Evolutionary conservation across 35 echinoderm and acorn worm genomes (phyloP).

Genomic region (Heliocidaris erythrogramma): DNA sequence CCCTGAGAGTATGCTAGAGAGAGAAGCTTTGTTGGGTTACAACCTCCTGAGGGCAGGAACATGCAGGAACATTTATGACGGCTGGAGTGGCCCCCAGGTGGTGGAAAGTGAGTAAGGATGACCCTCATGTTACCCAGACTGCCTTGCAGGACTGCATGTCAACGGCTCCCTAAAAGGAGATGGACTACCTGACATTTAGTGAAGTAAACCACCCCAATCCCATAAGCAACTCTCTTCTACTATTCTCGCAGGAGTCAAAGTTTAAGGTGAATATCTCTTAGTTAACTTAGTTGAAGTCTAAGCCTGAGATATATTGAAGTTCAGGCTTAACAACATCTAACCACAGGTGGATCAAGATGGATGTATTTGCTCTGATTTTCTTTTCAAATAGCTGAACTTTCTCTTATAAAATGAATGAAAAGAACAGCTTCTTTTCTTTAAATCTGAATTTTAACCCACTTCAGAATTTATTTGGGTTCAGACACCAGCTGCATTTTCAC

Average conservation of each 20-base stretch:
- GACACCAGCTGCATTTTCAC: no score
- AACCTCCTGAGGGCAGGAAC: slow-evolving; percentile 38
- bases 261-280: background rate
- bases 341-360: no score
- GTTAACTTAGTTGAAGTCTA: background rate
- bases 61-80: slow-evolving; percentile 51
- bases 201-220: background rate
- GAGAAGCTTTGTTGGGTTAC: background rate
- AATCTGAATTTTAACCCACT: no score
- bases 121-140: slow-evolving; percentile 22
- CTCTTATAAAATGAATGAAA: no score
- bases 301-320: background rate
- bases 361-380: no score
- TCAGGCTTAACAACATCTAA: no score
- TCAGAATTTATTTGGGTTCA: no score
- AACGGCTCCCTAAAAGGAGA: background rate
- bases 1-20: background rate
- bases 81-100: slow-evolving; percentile 23
- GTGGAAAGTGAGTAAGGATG: slow-evolving; percentile 6
- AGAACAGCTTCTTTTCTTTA: no score
- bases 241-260: background rate
- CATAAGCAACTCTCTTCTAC: background rate
- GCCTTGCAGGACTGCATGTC: background rate
- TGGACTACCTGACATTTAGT: slow-evolving; percentile 12
- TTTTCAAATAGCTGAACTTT: no score